phyloP scores from a whole-genome alignment of 1,140 invertebrate genomes.

The Papilio polytes region DNA sequence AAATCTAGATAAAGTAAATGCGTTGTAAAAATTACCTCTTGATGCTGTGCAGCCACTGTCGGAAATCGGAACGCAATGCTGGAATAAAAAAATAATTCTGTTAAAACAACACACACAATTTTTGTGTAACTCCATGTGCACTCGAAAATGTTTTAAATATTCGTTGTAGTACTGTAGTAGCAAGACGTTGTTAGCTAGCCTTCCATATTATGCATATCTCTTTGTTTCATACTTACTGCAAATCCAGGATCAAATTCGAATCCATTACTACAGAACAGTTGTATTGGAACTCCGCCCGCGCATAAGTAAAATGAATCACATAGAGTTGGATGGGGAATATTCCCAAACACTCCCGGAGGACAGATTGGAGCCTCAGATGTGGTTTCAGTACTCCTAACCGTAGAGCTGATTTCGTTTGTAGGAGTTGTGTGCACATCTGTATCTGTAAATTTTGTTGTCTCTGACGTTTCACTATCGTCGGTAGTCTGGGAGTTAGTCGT shows the following conservation, averaged over 20 bases:
- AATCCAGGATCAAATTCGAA: constrained; percentile 41
- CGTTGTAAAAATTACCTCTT: background rate
- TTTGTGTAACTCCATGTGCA: no score
- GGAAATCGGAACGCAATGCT: constrained; percentile 45
- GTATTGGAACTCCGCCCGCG: constrained; percentile 43
- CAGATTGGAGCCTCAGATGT: constrained; percentile 45
- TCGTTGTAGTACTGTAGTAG: no score
- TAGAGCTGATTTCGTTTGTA: background rate
- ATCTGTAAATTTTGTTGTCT: background rate
- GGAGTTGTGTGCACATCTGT: background rate
- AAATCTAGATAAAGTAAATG: background rate
- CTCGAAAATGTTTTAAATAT: no score
- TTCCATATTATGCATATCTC: background rate
- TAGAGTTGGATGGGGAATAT: constrained; percentile 48
- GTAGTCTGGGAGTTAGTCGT: constrained; percentile 29
- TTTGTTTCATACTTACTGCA: constrained; percentile 36
- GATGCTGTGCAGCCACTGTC: constrained; percentile 45
- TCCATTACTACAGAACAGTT: constrained; percentile 43
- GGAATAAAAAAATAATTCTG: constrained; percentile 38
- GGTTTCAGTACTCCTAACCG: background rate
- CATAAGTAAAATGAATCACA: constrained; percentile 56
- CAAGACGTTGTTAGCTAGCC: no score
- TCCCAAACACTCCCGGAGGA: constrained; percentile 47
- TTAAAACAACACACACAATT: background rate
- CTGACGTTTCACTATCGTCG: constrained; percentile 1